A percentile compares a stretch with the other conserved stretches of the same genome.
Evolutionary conservation across 64 coral and sea anemone genomes (phyloP).

Genomic region (Montipora foliosa): DNA sequence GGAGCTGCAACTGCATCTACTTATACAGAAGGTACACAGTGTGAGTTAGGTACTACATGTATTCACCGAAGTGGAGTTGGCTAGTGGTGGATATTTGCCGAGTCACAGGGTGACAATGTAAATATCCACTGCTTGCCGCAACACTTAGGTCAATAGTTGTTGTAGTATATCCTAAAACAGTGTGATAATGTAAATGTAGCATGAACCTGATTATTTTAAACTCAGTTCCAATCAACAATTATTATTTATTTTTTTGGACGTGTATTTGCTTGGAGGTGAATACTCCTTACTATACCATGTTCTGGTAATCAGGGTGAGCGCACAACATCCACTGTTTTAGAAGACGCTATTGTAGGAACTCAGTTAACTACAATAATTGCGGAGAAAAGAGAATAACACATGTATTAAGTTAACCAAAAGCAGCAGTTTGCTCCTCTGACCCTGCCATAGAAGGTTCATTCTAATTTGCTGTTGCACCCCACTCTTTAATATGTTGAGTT

Average conservation of each 20-base stretch:
- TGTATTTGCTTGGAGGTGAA: not conserved
- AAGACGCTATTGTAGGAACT: not conserved
- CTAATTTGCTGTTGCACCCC: conserved; percentile 9
- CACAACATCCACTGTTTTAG: not conserved
- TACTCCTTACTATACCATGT: conserved; percentile 1
- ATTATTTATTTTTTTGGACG: not conserved
- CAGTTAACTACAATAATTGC: not conserved
- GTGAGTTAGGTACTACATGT: not conserved
- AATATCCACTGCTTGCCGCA: not conserved
- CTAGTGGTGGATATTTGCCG: not conserved
- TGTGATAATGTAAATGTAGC: not conserved
- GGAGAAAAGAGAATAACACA: not conserved
- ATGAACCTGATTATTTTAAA: not conserved
- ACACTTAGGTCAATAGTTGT: conserved; percentile 1
- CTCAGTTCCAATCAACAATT: not conserved
- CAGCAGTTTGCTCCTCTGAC: not conserved
- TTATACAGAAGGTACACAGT: conserved; percentile 4
- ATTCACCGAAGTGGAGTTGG: not conserved
- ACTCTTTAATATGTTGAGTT: conserved; percentile 5
- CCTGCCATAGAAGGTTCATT: not conserved
- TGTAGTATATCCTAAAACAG: not conserved
- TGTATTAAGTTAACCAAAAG: not conserved
- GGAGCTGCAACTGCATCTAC: not conserved
- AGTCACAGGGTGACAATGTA: not conserved
- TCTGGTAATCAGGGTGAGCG: not conserved